A percentile compares a stretch with the other conserved stretches of the same genome.
These are phyloP conservation scores for Aquatica leii DNA, from an alignment of 2,888 invertebrate genomes.

Conservation along the genomic window DNA sequence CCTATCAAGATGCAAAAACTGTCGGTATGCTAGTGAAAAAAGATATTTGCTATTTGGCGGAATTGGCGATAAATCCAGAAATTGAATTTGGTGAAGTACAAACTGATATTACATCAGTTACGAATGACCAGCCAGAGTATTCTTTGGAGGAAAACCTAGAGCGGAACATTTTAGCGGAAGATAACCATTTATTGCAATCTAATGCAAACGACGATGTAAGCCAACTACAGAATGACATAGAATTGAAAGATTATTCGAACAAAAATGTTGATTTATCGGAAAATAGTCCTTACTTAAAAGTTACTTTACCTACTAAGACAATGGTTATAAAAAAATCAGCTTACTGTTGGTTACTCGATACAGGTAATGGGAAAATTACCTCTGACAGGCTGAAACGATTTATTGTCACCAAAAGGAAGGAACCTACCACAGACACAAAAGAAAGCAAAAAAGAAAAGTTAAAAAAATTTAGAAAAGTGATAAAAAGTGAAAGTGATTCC, in stretches of 20 bases:
- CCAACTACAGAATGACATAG: not conserved
- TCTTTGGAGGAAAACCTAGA: not conserved
- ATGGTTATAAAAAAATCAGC: slow-evolving; percentile 20
- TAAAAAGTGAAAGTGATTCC: too few relatives aligned
- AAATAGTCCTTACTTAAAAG: not conserved
- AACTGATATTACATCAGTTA: too few relatives aligned
- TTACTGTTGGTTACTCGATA: slow-evolving; percentile 21
- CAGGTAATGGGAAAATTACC: slow-evolving; percentile 17
- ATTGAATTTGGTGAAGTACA: too few relatives aligned
- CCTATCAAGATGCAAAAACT: too few relatives aligned
- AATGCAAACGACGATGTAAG: not conserved
- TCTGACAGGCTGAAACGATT: slow-evolving; percentile 6
- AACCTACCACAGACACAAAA: too few relatives aligned
- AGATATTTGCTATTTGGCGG: too few relatives aligned
- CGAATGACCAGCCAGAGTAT: too few relatives aligned
- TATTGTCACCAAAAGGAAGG: too few relatives aligned
- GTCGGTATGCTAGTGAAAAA: too few relatives aligned
- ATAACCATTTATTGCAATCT: not conserved
- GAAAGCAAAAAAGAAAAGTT: too few relatives aligned
- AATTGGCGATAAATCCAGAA: too few relatives aligned
- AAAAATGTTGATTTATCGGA: not conserved
- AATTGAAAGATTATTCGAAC: slow-evolving; percentile 1
- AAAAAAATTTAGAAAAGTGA: too few relatives aligned
- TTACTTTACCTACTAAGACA: not conserved
- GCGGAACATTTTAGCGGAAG: slow-evolving; percentile 1